These are phyloP conservation scores for Sceloporus undulatus DNA, from an alignment of 2,113 vertebrate species.

Conservation along the genomic window DNA sequence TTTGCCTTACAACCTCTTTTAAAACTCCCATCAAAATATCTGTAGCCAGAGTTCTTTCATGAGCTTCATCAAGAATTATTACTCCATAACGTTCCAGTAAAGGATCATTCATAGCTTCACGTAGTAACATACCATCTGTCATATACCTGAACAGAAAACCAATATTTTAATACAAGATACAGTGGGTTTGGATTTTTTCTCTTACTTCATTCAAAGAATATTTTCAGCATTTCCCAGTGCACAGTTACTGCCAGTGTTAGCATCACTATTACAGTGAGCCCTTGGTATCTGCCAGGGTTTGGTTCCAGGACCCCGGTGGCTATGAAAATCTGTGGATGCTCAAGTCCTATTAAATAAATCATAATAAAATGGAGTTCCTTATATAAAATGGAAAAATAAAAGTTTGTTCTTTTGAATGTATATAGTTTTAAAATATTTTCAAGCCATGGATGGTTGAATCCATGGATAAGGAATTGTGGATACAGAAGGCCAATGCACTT, in stretches of 20 bases:
- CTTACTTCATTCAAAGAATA: background rate
- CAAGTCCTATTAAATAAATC: too few relatives aligned
- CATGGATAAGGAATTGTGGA: too few relatives aligned
- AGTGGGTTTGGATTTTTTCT: background rate
- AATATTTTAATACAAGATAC: slow-evolving; percentile 5
- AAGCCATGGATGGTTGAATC: too few relatives aligned
- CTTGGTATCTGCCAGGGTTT: too few relatives aligned
- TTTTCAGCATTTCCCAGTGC: background rate
- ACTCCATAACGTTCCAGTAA: slow-evolving; percentile 94
- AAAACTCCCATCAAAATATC: slow-evolving; percentile 98
- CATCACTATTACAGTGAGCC: background rate
- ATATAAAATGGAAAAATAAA: too few relatives aligned
- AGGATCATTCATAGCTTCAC: slow-evolving; percentile 98
- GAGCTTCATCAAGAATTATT: slow-evolving; percentile 96
- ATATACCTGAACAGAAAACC: slow-evolving; percentile 85
- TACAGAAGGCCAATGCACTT: too few relatives aligned
- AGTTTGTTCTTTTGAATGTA: too few relatives aligned
- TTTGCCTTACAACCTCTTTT: slow-evolving; percentile 94
- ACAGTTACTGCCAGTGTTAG: background rate
- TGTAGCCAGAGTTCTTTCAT: slow-evolving; percentile 95
- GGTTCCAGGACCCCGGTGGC: too few relatives aligned
- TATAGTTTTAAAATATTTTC: too few relatives aligned
- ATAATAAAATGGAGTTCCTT: too few relatives aligned
- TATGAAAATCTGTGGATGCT: too few relatives aligned
- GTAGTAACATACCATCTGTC: slow-evolving; percentile 98